A percentile compares a stretch with the other conserved stretches of the same genome.
Conservation (phyloP, 1,140 invertebrate genomes). For the Calephelis virginiensis region DNA sequence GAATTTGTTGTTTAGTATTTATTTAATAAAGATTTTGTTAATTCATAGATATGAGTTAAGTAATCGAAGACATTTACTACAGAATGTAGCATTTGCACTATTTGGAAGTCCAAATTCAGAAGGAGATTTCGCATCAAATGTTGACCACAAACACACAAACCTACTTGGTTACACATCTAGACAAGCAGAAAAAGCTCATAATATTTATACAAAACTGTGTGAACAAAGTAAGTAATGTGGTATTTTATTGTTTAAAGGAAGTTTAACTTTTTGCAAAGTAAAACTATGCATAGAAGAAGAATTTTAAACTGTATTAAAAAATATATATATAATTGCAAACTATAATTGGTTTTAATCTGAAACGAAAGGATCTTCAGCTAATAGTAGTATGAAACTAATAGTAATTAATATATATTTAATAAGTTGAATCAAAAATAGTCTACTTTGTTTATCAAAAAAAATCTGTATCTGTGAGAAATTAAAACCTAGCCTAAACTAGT, state of each 20-base stretch:
- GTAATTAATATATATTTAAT: too few relatives aligned
- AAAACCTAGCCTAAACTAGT: too few relatives aligned
- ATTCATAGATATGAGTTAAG: slow-evolving; percentile 57
- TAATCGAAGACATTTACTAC: slow-evolving; percentile 57
- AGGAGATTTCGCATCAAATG: slow-evolving; percentile 42
- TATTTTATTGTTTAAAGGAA: neutral
- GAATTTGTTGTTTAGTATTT: neutral
- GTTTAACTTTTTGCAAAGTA: too few relatives aligned
- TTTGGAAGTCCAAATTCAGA: slow-evolving; percentile 59
- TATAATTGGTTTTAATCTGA: too few relatives aligned
- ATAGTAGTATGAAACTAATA: too few relatives aligned
- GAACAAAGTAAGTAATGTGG: slow-evolving; percentile 53
- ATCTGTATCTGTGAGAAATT: too few relatives aligned
- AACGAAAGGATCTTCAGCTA: too few relatives aligned
- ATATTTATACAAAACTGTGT: slow-evolving; percentile 61
- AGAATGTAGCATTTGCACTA: slow-evolving; percentile 68
- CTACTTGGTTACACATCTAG: slow-evolving; percentile 60
- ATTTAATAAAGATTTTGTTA: neutral
- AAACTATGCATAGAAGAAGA: too few relatives aligned
- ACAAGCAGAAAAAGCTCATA: slow-evolving; percentile 59
- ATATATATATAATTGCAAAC: too few relatives aligned
- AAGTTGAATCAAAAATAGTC: too few relatives aligned
- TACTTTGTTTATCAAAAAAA: too few relatives aligned
- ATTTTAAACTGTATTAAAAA: too few relatives aligned
- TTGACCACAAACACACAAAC: slow-evolving; percentile 31